Evolutionary conservation across 2,888 invertebrate genomes (phyloP).

Genomic region (Augochlorella aurata): DNA sequence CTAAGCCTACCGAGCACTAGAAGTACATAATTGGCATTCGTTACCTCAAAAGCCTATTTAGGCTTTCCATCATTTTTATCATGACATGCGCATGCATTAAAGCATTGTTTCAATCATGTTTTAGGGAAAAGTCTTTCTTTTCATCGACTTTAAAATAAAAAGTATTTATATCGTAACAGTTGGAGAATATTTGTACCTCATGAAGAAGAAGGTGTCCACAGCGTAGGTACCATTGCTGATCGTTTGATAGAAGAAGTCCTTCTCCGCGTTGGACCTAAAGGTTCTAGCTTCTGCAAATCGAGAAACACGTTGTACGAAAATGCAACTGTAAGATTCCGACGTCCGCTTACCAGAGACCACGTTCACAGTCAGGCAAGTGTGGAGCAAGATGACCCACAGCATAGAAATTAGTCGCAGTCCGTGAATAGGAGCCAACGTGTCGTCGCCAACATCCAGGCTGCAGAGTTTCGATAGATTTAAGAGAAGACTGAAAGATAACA

Average conservation of each 20-base stretch:
- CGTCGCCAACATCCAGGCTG: slow-evolving; percentile 80
- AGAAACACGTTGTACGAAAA: not conserved
- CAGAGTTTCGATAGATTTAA: slow-evolving; percentile 73
- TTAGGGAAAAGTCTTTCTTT: no score
- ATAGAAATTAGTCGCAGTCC: slow-evolving; percentile 86
- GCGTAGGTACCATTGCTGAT: slow-evolving; percentile 84
- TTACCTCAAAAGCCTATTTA: no score
- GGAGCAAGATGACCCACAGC: slow-evolving; percentile 85
- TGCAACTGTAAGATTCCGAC: not conserved
- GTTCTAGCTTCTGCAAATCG: slow-evolving; percentile 82
- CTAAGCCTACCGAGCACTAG: no score
- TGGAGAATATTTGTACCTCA: slow-evolving; percentile 83
- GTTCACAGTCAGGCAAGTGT: slow-evolving; percentile 75
- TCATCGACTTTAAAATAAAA: no score
- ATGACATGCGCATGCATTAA: no score
- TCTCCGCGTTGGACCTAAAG: slow-evolving; percentile 80
- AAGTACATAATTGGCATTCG: no score
- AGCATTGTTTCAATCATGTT: no score
- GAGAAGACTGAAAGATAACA: slow-evolving; percentile 75
- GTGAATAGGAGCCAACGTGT: slow-evolving; percentile 84
- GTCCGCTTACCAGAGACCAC: slow-evolving; percentile 71
- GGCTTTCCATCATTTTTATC: no score
- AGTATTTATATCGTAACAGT: no score
- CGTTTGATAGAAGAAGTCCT: slow-evolving; percentile 83
- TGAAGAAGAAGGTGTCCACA: slow-evolving; percentile 86